phyloP scores from a whole-genome alignment of 2,888 invertebrate species.

The Cerceris rybyensis region DNA sequence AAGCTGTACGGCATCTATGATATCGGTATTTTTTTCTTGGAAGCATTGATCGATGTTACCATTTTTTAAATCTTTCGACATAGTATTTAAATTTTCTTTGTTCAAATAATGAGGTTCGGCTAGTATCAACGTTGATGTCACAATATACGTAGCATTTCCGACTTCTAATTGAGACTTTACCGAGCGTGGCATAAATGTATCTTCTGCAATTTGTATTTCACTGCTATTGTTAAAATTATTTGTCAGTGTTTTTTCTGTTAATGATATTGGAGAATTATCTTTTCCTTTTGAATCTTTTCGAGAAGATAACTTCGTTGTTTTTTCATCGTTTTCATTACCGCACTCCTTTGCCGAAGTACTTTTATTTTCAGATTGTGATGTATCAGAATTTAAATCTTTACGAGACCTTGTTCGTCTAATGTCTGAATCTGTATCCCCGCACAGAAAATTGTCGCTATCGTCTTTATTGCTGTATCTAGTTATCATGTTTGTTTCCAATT shows the following conservation, averaged over 20 bases:
- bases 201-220: conserved; percentile 6
- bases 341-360: conserved; percentile 8
- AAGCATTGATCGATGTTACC: conserved; percentile 60
- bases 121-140: conserved; percentile 74
- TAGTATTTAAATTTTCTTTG: conserved; percentile 39
- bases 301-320: conserved; percentile 8
- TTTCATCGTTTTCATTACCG: neutral
- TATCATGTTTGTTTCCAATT: conserved; percentile 68
- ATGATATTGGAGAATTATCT: conserved; percentile 22
- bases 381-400: conserved; percentile 35
- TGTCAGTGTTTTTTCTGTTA: neutral
- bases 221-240: conserved; percentile 10
- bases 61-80: conserved; percentile 44
- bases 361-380: conserved; percentile 18
- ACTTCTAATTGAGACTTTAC: conserved; percentile 73
- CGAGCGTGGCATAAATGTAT: conserved; percentile 64
- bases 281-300: conserved; percentile 24
- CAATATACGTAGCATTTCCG: conserved; percentile 74
- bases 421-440: conserved; percentile 53
- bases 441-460: conserved; percentile 41
- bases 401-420: conserved; percentile 56
- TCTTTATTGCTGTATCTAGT: conserved; percentile 54
- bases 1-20: conserved; percentile 77
- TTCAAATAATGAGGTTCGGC: conserved; percentile 62
- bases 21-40: conserved; percentile 74